Evolutionary conservation across 1,140 invertebrate genomes (phyloP).

Genomic region (Hypsibius dujardini): DNA sequence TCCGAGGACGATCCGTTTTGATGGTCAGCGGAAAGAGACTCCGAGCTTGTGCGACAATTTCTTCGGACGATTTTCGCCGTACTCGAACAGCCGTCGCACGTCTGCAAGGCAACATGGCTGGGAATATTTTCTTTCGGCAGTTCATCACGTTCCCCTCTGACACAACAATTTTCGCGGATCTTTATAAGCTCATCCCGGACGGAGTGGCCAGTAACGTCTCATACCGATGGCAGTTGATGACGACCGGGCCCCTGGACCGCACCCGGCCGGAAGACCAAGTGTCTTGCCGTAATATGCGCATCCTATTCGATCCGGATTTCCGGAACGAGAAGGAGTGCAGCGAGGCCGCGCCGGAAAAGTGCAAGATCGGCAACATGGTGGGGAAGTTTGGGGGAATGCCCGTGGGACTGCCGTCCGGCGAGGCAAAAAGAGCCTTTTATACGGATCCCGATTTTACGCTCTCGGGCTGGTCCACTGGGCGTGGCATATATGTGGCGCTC

Average conservation of each 20-base stretch:
- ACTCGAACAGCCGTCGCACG: background rate
- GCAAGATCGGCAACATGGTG: background rate
- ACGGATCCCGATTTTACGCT: background rate
- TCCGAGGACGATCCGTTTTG: background rate
- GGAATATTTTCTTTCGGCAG: background rate
- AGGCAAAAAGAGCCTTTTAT: background rate
- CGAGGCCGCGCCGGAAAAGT: background rate
- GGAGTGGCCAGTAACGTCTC: background rate
- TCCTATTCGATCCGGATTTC: slow-evolving; percentile 10
- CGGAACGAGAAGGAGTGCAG: background rate
- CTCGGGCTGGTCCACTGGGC: background rate
- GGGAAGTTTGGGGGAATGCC: background rate
- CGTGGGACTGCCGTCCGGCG: background rate
- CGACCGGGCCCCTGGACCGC: slow-evolving; percentile 11
- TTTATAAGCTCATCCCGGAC: slow-evolving; percentile 11
- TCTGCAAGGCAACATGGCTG: background rate
- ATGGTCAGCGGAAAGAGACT: background rate
- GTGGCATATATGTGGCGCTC: slow-evolving; percentile 1
- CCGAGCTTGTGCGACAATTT: background rate
- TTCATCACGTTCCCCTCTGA: background rate
- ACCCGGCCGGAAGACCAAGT: background rate
- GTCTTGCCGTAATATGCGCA: slow-evolving; percentile 6
- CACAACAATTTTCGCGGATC: slow-evolving; percentile 2
- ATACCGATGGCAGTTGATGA: slow-evolving; percentile 9
- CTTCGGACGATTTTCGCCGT: background rate